These are phyloP conservation scores for Anagyrus pseudococci DNA, from an alignment of 2,888 invertebrate species.

Conservation along the genomic window DNA sequence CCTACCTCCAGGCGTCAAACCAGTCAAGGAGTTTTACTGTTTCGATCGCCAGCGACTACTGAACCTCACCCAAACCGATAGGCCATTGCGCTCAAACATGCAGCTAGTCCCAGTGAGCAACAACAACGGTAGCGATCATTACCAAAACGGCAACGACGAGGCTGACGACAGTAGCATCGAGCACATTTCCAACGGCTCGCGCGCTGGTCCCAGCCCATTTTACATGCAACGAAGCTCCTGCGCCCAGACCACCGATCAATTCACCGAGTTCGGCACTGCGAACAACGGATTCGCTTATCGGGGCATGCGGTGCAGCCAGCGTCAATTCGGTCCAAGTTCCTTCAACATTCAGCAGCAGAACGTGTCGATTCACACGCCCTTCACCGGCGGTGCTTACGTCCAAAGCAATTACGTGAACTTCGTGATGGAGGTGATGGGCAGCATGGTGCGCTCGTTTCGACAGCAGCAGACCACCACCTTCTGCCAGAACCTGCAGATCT, in stretches of 20 bases:
- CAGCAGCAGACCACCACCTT: slow-evolving; percentile 35
- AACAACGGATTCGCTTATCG: slow-evolving; percentile 35
- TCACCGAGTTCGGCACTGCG: slow-evolving; percentile 7
- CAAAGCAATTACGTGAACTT: slow-evolving; percentile 37
- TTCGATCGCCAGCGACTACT: slow-evolving; percentile 42
- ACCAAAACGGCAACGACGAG: no score
- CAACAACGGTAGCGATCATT: neutral
- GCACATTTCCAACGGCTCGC: neutral
- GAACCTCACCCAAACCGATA: slow-evolving; percentile 29
- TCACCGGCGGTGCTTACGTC: slow-evolving; percentile 13
- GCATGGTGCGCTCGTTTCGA: slow-evolving; percentile 34
- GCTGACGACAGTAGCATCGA: no score
- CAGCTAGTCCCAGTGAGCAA: slow-evolving; percentile 14
- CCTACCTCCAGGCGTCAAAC: slow-evolving; percentile 51
- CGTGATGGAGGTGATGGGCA: slow-evolving; percentile 39
- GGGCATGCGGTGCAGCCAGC: slow-evolving; percentile 18
- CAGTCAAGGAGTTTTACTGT: slow-evolving; percentile 46
- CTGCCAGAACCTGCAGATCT: slow-evolving; percentile 34
- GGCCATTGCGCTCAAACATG: neutral
- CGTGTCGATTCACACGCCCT: slow-evolving; percentile 31
- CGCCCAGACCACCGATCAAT: no score
- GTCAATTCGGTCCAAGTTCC: slow-evolving; percentile 20
- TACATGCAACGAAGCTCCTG: slow-evolving; percentile 31
- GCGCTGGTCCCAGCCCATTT: slow-evolving; percentile 16
- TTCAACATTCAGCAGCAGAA: slow-evolving; percentile 31